These are phyloP conservation scores for Lithophane leautieri DNA, from an alignment of 2,888 invertebrate species.

Conservation along the genomic window DNA sequence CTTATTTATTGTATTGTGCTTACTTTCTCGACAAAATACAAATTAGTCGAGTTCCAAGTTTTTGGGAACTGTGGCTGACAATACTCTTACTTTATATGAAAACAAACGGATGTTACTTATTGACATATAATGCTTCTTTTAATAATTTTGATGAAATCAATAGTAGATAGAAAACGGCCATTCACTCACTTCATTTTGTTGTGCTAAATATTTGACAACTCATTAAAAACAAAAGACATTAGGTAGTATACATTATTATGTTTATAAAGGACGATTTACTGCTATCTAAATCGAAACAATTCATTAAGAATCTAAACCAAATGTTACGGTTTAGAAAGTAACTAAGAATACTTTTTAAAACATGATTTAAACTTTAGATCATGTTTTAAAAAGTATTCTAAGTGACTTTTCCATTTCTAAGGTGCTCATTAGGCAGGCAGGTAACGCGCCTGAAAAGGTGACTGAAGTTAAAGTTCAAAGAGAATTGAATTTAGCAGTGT, in stretches of 20 bases:
- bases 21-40: conserved; percentile 28
- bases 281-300: conserved; percentile 1
- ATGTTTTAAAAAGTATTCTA: conserved; percentile 14
- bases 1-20: conserved; percentile 40
- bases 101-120: neutral
- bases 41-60: conserved; percentile 22
- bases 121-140: too few species aligned
- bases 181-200: neutral
- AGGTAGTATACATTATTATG: neutral
- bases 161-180: neutral
- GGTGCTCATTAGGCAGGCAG: conserved; percentile 38
- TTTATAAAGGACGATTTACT: neutral
- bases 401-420: conserved; percentile 1
- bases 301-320: neutral
- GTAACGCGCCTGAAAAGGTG: conserved; percentile 33
- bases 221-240: neutral
- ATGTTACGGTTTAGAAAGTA: too few species aligned
- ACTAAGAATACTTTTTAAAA: too few species aligned
- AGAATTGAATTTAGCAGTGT: conserved; percentile 61
- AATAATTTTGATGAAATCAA: conserved; percentile 9
- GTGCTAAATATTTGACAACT: neutral
- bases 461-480: conserved; percentile 54
- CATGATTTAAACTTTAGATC: neutral
- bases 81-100: conserved; percentile 7
- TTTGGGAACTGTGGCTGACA: conserved; percentile 2